Conservation (phyloP, 2,113 vertebrate species). For the Pogonocichla stellata region DNA sequence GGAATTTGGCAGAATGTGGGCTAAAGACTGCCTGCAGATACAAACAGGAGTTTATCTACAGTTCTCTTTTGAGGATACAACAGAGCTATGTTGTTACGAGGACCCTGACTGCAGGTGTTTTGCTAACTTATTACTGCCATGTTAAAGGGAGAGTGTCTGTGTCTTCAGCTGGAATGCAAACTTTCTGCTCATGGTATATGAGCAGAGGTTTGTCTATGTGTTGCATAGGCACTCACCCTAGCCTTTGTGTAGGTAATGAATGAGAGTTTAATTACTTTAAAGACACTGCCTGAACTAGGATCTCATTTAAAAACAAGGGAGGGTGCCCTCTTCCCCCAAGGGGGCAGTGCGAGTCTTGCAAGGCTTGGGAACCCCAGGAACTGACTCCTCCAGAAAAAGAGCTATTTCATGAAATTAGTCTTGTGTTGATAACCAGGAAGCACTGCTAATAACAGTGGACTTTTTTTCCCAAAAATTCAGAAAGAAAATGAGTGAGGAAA, state of each 20-base stretch:
- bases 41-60: background rate
- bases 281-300: background rate
- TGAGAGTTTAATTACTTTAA: background rate
- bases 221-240: background rate
- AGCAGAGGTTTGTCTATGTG: background rate
- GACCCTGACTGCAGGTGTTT: background rate
- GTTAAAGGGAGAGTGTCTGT: background rate
- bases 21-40: background rate
- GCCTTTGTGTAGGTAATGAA: background rate
- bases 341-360: background rate
- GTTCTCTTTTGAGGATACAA: background rate
- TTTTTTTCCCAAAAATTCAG: background rate
- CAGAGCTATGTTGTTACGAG: background rate
- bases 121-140: background rate
- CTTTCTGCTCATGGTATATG: background rate
- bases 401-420: background rate
- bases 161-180: background rate
- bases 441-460: background rate
- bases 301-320: background rate
- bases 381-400: background rate
- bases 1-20: background rate
- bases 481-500: background rate
- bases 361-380: background rate
- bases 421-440: background rate
- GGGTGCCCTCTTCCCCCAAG: background rate